Conservation (phyloP, 2,797 vertebrate species). For the Muscicapa striata region DNA sequence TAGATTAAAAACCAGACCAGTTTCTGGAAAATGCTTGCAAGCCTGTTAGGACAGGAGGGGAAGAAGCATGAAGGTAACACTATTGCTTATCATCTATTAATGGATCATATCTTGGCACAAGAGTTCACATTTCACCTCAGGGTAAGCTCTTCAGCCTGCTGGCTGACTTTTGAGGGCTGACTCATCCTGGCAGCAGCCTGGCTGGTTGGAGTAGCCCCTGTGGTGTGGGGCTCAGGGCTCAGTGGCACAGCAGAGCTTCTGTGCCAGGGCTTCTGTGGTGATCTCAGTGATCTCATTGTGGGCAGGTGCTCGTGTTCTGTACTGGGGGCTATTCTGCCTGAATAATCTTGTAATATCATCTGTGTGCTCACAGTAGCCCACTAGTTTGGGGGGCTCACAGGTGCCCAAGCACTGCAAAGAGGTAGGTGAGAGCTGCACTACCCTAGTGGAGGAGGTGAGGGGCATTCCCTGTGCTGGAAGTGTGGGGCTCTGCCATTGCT, state of each 20-base stretch:
- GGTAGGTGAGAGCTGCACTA: neutral
- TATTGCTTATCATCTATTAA: neutral
- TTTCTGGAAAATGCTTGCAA: neutral
- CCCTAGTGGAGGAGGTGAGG: neutral
- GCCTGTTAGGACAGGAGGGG: neutral
- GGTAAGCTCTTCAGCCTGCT: neutral
- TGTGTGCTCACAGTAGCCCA: neutral
- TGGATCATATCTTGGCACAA: neutral
- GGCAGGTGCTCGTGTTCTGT: neutral
- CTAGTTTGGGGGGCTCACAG: neutral
- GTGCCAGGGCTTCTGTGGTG: neutral
- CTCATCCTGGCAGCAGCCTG: neutral
- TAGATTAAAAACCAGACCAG: neutral
- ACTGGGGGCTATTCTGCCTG: neutral
- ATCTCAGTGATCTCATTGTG: neutral
- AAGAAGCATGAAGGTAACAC: neutral
- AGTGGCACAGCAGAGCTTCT: neutral
- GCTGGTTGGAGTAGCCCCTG: neutral
- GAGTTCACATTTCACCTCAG: neutral
- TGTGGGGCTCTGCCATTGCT: neutral
- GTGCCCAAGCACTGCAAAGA: neutral
- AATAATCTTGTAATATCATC: neutral
- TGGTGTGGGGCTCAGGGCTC: rapidly evolving
- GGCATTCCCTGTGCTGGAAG: neutral
- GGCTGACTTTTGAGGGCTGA: neutral